Base-by-base conservation (phyloP, 2,113 vertebrate genomes). In the Istiophorus platypterus region DNA sequence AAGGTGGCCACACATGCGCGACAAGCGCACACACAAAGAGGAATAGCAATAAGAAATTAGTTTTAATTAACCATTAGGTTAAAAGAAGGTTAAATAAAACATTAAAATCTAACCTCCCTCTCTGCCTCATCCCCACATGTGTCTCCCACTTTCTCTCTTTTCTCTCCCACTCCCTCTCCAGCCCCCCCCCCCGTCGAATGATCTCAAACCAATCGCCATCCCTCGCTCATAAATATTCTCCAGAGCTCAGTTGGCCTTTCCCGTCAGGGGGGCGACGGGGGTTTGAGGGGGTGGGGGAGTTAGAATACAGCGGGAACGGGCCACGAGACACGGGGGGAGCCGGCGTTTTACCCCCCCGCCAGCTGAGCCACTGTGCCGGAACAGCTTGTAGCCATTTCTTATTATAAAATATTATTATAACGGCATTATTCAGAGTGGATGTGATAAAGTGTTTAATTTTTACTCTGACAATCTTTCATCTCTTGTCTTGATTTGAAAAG, bases 171-270 rank as follows among this genome's bases (percentile, higher is more conserved):
- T 47, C 2, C 0, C 39, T 11, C 59, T 42, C 51, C 1, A n/a
- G n/a, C 24, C 4, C 41, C 57, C 39, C 61, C 69, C 76, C 63
- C 37, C 66, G 64, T 73, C 63, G 27, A 91, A 88, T 91, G 83
- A 92, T 91, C 86, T 89, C 89, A 85, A 88, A 89, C 87, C 88
- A 91, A 91, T 92, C 88, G 80, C 78, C 86, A 78, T 86, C 67
- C 72, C 67, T 63, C 20, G 78, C 89, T 89, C 89, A 90, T 92
- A 92, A 92, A 92, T 92, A 92, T 93, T 91, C 90, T 87, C 90
- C 82, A 85, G 91, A 91, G 92, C 87, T 89, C 83, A 26, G 84
- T 85, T 91, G 91, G 93, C 93, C 92, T 91, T 89, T 90, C 64
- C 76, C 52, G 67, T 91, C 79, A 85, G 78, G 76, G 86, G 88